Percentiles rank a stretch among this genome's conserved stretches.
These are phyloP conservation scores for Cyprinodon variegatus DNA, from an alignment of 2,113 vertebrate genomes.

Conservation along the genomic window DNA sequence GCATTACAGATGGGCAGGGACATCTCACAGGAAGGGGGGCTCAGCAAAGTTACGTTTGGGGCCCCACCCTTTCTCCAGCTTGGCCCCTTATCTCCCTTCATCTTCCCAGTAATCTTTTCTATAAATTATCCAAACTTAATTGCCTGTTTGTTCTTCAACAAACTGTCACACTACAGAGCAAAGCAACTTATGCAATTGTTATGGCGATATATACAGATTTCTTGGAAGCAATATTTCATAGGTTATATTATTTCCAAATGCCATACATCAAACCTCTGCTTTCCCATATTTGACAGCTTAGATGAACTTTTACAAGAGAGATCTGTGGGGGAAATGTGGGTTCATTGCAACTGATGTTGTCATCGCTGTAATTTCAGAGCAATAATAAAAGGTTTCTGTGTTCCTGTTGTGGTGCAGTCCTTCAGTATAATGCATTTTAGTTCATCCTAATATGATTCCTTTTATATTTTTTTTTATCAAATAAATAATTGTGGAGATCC, in stretches of 20 bases:
- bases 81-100: not conserved
- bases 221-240: not conserved
- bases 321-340: too few species aligned
- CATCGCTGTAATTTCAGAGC: too few species aligned
- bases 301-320: not conserved
- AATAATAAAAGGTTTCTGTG: too few species aligned
- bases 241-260: not conserved
- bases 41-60: not conserved
- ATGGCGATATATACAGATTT: too few species aligned
- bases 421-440: too few species aligned
- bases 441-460: too few species aligned
- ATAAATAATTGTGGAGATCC: too few species aligned
- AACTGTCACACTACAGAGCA: not conserved
- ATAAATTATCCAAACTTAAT: not conserved
- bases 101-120: not conserved
- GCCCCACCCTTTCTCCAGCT: not conserved
- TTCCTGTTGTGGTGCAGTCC: too few species aligned
- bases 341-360: too few species aligned
- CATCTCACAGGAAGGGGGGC: conserved; percentile 24
- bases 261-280: not conserved
- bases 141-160: not conserved
- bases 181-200: too few species aligned
- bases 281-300: not conserved
- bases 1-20: conserved; percentile 66
- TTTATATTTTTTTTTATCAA: too few species aligned